A percentile compares a stretch with the other conserved stretches of the same genome.
Conservation (phyloP, 2,888 invertebrate genomes). For the Ornithoptera priamus region DNA sequence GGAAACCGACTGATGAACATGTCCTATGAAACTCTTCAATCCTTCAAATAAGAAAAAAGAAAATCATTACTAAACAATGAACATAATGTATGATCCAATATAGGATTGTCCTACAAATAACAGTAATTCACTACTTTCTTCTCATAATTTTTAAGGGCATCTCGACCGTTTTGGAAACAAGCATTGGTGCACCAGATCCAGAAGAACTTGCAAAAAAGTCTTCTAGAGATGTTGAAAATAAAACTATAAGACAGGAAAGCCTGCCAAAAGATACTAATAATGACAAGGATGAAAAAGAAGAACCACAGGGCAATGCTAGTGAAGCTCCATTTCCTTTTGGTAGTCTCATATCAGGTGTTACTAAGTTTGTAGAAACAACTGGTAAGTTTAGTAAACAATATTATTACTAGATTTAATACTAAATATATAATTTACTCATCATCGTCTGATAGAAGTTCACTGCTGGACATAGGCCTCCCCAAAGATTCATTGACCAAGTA, state of each 20-base stretch:
- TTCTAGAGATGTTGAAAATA: constrained; percentile 41
- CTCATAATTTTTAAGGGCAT: constrained; percentile 81
- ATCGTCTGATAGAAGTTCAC: too few relatives aligned
- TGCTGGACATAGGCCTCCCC: too few relatives aligned
- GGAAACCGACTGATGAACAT: too few relatives aligned
- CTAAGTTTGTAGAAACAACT: constrained; percentile 85
- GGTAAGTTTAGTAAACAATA: constrained; percentile 48
- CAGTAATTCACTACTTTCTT: background rate
- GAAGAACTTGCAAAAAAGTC: constrained; percentile 84
- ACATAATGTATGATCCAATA: too few relatives aligned
- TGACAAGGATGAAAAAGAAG: constrained; percentile 27
- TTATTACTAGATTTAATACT: too few relatives aligned
- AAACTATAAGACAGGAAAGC: constrained; percentile 43
- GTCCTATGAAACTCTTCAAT: too few relatives aligned
- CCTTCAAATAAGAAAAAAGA: too few relatives aligned
- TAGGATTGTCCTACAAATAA: too few relatives aligned
- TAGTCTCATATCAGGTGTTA: constrained; percentile 83
- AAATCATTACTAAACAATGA: too few relatives aligned
- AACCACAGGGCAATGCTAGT: constrained; percentile 35
- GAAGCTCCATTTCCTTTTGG: constrained; percentile 79
- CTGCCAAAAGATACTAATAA: constrained; percentile 24
- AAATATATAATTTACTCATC: too few relatives aligned
- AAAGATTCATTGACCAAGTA: too few relatives aligned
- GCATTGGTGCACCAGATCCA: constrained; percentile 91
- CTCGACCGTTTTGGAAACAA: constrained; percentile 87